A percentile compares a stretch with the other conserved stretches of the same genome.
Conservation (phyloP, 2,888 invertebrate genomes). For the Leucania comma region DNA sequence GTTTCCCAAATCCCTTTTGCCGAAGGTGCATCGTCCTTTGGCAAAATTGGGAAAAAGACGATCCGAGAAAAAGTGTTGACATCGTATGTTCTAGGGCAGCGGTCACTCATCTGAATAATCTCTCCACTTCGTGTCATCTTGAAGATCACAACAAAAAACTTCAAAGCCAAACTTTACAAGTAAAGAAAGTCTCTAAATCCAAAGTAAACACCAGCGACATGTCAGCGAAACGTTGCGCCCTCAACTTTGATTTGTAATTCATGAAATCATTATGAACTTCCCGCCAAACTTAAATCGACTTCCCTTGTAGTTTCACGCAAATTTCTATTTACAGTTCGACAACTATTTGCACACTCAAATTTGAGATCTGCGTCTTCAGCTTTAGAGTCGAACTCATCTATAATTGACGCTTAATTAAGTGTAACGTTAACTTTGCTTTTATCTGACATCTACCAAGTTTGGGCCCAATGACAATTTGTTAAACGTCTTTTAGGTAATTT, state of each 20-base stretch:
- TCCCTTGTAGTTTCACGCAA: slow-evolving; percentile 71
- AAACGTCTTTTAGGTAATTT: slow-evolving; percentile 61
- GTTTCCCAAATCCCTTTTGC: too few species aligned
- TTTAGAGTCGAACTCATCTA: slow-evolving; percentile 22
- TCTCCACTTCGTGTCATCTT: slow-evolving; percentile 4
- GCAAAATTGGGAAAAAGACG: too few species aligned
- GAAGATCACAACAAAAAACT: slow-evolving; percentile 8
- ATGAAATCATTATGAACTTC: slow-evolving; percentile 75
- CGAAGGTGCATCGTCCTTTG: too few species aligned
- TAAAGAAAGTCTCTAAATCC: slow-evolving; percentile 36
- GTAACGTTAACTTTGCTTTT: slow-evolving; percentile 36
- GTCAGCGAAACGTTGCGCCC: slow-evolving; percentile 60
- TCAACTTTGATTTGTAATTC: slow-evolving; percentile 75
- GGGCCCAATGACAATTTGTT: slow-evolving; percentile 66
- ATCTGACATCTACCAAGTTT: slow-evolving; percentile 66
- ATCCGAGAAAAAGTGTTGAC: too few species aligned
- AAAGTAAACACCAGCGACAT: slow-evolving; percentile 46
- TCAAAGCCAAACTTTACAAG: slow-evolving; percentile 24
- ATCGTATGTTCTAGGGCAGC: accelerated
- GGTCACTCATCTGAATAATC: background rate
- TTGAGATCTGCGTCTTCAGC: background rate
- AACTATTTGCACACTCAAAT: slow-evolving; percentile 23
- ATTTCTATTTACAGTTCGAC: slow-evolving; percentile 35
- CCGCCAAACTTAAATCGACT: slow-evolving; percentile 76
- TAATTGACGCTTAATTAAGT: slow-evolving; percentile 14